phyloP scores from a whole-genome alignment of 2,888 invertebrate genomes.

The Clitarchus hookeri region DNA sequence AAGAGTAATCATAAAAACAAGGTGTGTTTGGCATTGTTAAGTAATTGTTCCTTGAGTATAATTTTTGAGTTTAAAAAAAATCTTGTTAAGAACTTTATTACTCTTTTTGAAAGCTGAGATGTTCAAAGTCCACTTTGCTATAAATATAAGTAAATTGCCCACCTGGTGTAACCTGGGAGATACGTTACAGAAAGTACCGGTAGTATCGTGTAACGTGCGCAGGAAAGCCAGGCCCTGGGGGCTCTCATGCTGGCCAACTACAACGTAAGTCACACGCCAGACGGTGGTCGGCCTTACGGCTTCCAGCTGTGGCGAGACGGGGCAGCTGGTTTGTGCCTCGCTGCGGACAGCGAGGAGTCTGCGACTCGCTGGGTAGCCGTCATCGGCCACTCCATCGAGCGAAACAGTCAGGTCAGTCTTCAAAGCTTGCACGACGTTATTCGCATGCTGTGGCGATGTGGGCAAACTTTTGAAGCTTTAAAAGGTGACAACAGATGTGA shows the following conservation, averaged over 20 bases:
- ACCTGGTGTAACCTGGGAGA: background rate
- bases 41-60: no score
- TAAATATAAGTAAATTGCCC: background rate
- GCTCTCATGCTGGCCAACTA: conserved; percentile 87
- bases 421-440: no score
- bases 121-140: no score
- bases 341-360: conserved; percentile 75
- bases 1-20: no score
- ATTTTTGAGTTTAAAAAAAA: no score
- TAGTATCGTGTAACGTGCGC: conserved; percentile 41
- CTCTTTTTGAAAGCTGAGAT: no score
- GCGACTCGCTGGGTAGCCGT: conserved; percentile 77
- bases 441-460: no score
- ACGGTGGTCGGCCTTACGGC: conserved; percentile 68
- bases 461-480: no score
- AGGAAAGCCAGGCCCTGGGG: conserved; percentile 88
- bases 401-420: conserved; percentile 65
- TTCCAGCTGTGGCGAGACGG: conserved; percentile 68
- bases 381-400: conserved; percentile 76
- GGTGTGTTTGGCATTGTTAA: no score
- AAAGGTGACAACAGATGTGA: no score
- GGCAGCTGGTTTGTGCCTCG: conserved; percentile 74
- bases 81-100: no score
- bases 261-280: conserved; percentile 67
- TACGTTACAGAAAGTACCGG: no score